These are phyloP conservation scores for Pseudopleuronectes americanus DNA, from an alignment of 2,797 vertebrate species.

Conservation along the genomic window DNA sequence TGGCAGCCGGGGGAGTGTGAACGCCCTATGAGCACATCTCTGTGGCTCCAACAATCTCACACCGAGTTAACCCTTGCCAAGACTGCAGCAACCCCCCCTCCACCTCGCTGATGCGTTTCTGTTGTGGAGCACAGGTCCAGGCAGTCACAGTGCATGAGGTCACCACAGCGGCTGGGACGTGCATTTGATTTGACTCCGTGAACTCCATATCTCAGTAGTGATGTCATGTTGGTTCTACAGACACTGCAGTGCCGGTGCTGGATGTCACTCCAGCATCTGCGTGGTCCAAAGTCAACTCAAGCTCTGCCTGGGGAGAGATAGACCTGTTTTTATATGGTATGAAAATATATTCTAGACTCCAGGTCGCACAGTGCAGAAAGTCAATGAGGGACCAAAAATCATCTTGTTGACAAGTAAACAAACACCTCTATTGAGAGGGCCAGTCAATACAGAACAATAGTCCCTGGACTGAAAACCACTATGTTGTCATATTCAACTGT, in stretches of 20 bases:
- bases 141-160: slow-evolving; percentile 46
- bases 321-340: slow-evolving; percentile 6
- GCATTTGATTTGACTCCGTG: slow-evolving; percentile 56
- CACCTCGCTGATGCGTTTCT: not conserved
- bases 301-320: slow-evolving; percentile 20
- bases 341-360: slow-evolving; percentile 12
- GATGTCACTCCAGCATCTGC: slow-evolving; percentile 30
- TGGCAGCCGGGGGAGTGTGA: slow-evolving; percentile 13
- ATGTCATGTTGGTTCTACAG: slow-evolving; percentile 68
- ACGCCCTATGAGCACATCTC: slow-evolving; percentile 76
- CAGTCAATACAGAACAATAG: too few relatives aligned
- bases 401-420: not conserved
- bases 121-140: not conserved
- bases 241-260: slow-evolving; percentile 27
- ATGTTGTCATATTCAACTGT: not conserved
- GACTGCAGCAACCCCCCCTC: not conserved
- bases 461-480: not conserved
- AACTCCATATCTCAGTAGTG: slow-evolving; percentile 43
- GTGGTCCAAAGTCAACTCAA: slow-evolving; percentile 28
- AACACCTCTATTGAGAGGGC: too few relatives aligned
- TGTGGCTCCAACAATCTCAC: slow-evolving; percentile 47
- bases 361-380: slow-evolving; percentile 1
- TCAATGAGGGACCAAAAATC: not conserved
- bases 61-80: slow-evolving; percentile 53
- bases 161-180: slow-evolving; percentile 35